Evolutionary conservation across 2,888 invertebrate genomes (phyloP), one percentile per base, ranked within the genome.

Genomic region (Tanypteryx hageni): DNA sequence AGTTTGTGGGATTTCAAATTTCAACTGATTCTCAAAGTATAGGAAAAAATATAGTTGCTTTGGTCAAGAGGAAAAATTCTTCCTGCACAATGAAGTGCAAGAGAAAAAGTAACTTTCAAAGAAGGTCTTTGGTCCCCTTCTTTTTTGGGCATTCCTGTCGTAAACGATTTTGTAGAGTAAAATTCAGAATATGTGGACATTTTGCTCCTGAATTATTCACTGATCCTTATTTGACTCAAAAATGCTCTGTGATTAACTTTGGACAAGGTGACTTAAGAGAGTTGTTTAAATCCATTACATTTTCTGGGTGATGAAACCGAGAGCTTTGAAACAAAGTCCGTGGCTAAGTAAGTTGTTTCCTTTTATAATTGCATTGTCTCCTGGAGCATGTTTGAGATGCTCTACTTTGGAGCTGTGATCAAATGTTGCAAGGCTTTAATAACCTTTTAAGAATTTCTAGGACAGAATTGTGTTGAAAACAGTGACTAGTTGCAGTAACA

Each of bases 131-230:
- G 18, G 89, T 89, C 10, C 68, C 89, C 44, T 89, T 89, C 31
- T 16, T 89, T 64, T 89, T 89, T 68, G 64, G 64, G 10, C 11
- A 31, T 31, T 44, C 9, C n/a, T 44, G 31, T 7, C 31, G 11
- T 11, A 64, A 44, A 9, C 31, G 14, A 14, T 61, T 68, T 89
- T 64, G n/a, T 64, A 64, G 64, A 8, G 89, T 89, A 3, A 89
- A 89, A 64, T 89, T 89, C n/a, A 31, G 68, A 10, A 61, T 89
- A 7, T 13, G 68, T 68, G 89, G 89, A 14, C 44, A 27, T 18
- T 89, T 89, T 27, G 61, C 89, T 44, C 8, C 59, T 9, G 64
- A 89, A n/a, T 89, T 61, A n/a, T 89, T n/a, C 64, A 22, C 64
- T 2, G 89, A 89, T 44, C 31, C 68, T 44, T 89, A 89, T n/a